Base-by-base conservation (phyloP, 2,888 invertebrate genomes). In the Tanypteryx hageni region DNA sequence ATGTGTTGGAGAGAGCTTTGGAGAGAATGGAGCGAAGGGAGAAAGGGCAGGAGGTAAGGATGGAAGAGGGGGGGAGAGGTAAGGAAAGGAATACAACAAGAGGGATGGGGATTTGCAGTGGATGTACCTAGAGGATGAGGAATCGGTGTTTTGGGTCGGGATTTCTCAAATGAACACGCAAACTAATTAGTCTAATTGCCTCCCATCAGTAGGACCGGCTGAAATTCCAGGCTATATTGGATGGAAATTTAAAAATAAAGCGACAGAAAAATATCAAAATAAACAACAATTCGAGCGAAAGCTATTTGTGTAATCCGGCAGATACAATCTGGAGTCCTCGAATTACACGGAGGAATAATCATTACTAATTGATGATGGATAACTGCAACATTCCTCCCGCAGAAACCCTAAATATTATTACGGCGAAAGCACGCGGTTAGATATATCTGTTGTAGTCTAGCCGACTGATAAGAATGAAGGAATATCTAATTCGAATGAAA, bases 331-430 rank as follows among this genome's bases (percentile, higher is more conserved):
- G 22, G 22, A 68, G 7, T 68, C 68, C 68, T n/a, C 22, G 5
- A 68, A 68, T 68, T 86, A 86, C n/a, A 18, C n/a, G 27, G 86
- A 27, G 86, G 61, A 18, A 86, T 31, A 61, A 64, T 59, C 14
- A 61, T 31, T 58, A 31, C 18, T 86, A 31, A 86, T 86, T 61
- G 31, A 14, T 18, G 27, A 22, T 9, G 44, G 61, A 61, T 31
- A 31, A 61, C 61, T n/a, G 44, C 44, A 68, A 68, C 22, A 68
- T n/a, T n/a, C 10, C 10, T 9, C 0, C n/a, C n/a, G 68, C n/a
- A 13, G n/a, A n/a, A 5, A 22, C n/a, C n/a, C 68, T n/a, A n/a
- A 18, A n/a, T n/a, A n/a, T n/a, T n/a, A 68, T n/a, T 68, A 5
- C 44, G 44, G 44, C 5, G 44, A 44, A 44, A 44, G 44, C 44